Conservation (phyloP, 2,888 invertebrate species). For the Tolmerus cingulatus region DNA sequence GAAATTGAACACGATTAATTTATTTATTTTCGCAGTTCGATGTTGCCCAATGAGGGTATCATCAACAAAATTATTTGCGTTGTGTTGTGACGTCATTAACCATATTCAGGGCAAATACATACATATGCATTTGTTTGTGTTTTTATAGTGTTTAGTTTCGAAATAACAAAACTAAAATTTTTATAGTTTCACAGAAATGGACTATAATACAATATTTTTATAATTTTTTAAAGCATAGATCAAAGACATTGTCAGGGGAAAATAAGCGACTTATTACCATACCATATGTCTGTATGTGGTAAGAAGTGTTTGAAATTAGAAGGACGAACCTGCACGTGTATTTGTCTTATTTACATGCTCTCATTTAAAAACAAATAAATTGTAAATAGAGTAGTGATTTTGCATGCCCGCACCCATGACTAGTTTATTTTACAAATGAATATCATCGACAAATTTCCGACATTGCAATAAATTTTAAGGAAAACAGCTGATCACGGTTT, state of each 20-base stretch:
- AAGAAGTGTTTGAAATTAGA: background rate
- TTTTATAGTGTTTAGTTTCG: background rate
- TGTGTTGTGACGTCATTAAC: background rate
- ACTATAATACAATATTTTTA: no score
- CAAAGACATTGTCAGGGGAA: no score
- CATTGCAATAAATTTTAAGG: background rate
- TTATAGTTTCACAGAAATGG: background rate
- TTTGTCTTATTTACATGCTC: background rate
- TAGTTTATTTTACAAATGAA: background rate
- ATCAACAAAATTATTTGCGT: background rate
- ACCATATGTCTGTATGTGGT: no score
- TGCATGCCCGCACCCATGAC: background rate
- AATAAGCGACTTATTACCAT: no score
- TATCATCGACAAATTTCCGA: background rate
- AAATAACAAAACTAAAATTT: background rate
- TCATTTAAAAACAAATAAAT: background rate
- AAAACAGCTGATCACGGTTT: background rate
- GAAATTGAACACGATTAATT: background rate
- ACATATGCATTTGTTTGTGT: background rate
- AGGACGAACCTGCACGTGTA: background rate
- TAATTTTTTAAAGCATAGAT: no score
- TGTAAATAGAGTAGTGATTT: background rate
- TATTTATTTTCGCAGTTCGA: background rate
- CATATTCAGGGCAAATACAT: background rate
- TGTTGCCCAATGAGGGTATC: background rate